phyloP scores from a whole-genome alignment of 2,888 invertebrate species.

The Bimastos eiseni region DNA sequence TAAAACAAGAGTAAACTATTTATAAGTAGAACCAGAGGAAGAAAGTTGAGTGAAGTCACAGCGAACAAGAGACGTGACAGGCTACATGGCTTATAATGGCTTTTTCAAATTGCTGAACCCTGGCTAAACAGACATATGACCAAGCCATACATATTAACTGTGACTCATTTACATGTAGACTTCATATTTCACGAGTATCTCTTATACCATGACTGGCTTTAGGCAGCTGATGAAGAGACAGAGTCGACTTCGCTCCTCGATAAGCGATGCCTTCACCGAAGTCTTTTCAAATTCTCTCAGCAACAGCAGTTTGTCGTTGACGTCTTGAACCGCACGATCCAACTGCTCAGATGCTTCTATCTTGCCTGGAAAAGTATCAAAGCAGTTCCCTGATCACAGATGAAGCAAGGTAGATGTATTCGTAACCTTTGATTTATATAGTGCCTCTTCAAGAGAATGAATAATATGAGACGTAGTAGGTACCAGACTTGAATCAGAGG shows the following conservation, averaged over 20 bases:
- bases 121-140: background rate
- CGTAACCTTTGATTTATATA: too few species aligned
- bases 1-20: too few species aligned
- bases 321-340: conserved; percentile 72
- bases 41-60: too few species aligned
- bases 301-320: conserved; percentile 75
- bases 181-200: background rate
- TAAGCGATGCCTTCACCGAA: conserved; percentile 84
- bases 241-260: conserved; percentile 87
- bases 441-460: too few species aligned
- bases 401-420: background rate
- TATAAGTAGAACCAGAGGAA: too few species aligned
- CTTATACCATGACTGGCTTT: conserved; percentile 80
- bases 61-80: too few species aligned
- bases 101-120: background rate
- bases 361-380: conserved; percentile 51
- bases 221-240: conserved; percentile 89
- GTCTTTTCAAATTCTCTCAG: conserved; percentile 90
- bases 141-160: background rate
- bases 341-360: conserved; percentile 62
- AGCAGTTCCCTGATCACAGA: background rate
- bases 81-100: too few species aligned
- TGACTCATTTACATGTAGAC: background rate
- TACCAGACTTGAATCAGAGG: too few species aligned
- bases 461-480: too few species aligned